Evolutionary conservation across 1,140 invertebrate species (phyloP).

Genomic region (Drosophila novamexicana): DNA sequence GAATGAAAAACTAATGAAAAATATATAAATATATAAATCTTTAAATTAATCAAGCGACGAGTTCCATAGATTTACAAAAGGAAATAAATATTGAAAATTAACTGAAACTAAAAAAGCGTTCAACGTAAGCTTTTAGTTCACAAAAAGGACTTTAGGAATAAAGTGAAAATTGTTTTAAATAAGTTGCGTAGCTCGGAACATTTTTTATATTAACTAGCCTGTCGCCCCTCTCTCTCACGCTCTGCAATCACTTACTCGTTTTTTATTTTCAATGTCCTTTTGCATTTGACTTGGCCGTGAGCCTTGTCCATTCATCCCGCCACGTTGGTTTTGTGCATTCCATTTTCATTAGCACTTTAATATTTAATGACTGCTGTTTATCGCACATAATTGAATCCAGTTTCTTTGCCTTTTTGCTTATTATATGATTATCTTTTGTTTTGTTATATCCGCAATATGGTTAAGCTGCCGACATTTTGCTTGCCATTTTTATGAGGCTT

Average conservation of each 20-base stretch:
- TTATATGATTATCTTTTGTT: slow-evolving; percentile 81
- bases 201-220: not conserved
- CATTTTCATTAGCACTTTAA: slow-evolving; percentile 77
- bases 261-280: not conserved
- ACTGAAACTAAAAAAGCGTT: too few species aligned
- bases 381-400: slow-evolving; percentile 77
- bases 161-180: too few species aligned
- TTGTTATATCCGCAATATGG: slow-evolving; percentile 72
- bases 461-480: slow-evolving; percentile 35
- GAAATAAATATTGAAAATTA: too few species aligned
- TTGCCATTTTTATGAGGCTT: slow-evolving; percentile 66
- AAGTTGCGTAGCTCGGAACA: not conserved
- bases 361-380: slow-evolving; percentile 80
- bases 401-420: slow-evolving; percentile 67
- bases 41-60: too few species aligned
- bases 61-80: too few species aligned
- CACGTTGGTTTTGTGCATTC: slow-evolving; percentile 44
- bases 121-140: too few species aligned
- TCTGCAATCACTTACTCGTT: not conserved
- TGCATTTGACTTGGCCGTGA: not conserved
- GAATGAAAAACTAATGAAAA: not conserved
- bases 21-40: too few species aligned
- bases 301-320: not conserved
- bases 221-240: not conserved
- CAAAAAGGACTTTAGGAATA: too few species aligned